Percentiles rank a stretch among this genome's conserved stretches.
Conservation (phyloP, 2,888 invertebrate genomes). For the Cheilosia urbana region DNA sequence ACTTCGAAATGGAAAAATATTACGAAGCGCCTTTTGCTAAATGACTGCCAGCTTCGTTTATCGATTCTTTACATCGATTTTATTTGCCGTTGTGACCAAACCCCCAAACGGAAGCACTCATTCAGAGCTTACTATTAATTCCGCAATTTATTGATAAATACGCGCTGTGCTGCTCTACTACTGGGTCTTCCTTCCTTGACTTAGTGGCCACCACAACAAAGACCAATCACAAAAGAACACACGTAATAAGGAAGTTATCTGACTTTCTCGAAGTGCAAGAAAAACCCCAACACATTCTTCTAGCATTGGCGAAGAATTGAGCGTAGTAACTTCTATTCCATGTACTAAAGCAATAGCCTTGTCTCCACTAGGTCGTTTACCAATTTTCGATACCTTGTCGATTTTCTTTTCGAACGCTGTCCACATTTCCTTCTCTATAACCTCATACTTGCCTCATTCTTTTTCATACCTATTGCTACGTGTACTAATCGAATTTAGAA, state of each 20-base stretch:
- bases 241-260: background rate
- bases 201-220: conserved; percentile 1
- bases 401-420: background rate
- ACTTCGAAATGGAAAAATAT: no score
- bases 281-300: conserved; percentile 44
- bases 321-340: conserved; percentile 12
- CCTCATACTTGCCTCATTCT: conserved; percentile 30
- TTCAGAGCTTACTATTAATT: background rate
- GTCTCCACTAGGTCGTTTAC: conserved; percentile 1
- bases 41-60: background rate
- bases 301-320: conserved; percentile 59
- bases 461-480: conserved; percentile 11
- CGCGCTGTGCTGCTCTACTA: background rate
- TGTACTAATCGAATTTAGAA: conserved; percentile 63
- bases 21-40: no score
- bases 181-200: conserved; percentile 48
- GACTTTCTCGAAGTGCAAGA: conserved; percentile 7
- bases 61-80: conserved; percentile 7
- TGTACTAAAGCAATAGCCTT: background rate
- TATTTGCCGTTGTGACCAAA: conserved; percentile 1
- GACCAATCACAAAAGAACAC: background rate
- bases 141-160: conserved; percentile 22
- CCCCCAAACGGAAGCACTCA: background rate
- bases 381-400: conserved; percentile 8
- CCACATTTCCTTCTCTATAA: background rate